Base-by-base conservation (phyloP, 64 coral and sea anemone genomes). In the Cladopsammia gracilis region DNA sequence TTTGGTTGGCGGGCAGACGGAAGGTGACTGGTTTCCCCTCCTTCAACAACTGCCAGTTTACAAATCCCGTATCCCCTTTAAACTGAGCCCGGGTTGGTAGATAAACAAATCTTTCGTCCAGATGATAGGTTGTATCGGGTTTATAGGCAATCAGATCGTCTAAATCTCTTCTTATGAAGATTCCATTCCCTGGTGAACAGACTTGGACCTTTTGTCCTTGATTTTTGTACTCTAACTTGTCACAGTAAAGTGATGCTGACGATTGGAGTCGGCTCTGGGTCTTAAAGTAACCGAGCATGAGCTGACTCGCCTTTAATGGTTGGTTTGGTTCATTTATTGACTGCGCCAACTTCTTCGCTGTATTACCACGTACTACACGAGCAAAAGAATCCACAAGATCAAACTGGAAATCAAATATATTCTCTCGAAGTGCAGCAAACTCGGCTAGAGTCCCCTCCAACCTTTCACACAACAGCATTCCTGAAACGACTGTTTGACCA, bases 321-420 rank as follows among this genome's bases (percentile, higher is more conserved):
- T 26, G 45, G 64, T 86, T 86, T 8, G 64, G 20, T 12, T 24
- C 64, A 18, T 70, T 19, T 4, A 86, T 86, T 20, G 83, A 26
- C 42, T 62, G 48, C 8, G 83, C 25, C 64, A 86, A 52, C 22
- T 86, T 70, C 23, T 48, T 44, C 9, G 83, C 83, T 20, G 52
- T 71, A 70, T 65, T 74, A 24, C 87, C 87, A 23, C 87, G 72
- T 16, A 89, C 70, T 18, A 89, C 87, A 44, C 10, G 9, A 9
- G 87, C 61, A 23, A 89, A 48, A 23, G 87, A 71, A 75, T 89
- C 87, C 15, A 89, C 71, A 34, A 89, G 60, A 48, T 89, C 72
- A 65, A 89, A 89, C 46, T 89, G 87, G 57, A 89, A 89, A 77
- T 89, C 87, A 77, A 89, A 89, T 45, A 89, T 77, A 25, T 89